These are phyloP conservation scores for Thecophora atra DNA, from an alignment of 2,888 invertebrate species.

Conservation along the genomic window DNA sequence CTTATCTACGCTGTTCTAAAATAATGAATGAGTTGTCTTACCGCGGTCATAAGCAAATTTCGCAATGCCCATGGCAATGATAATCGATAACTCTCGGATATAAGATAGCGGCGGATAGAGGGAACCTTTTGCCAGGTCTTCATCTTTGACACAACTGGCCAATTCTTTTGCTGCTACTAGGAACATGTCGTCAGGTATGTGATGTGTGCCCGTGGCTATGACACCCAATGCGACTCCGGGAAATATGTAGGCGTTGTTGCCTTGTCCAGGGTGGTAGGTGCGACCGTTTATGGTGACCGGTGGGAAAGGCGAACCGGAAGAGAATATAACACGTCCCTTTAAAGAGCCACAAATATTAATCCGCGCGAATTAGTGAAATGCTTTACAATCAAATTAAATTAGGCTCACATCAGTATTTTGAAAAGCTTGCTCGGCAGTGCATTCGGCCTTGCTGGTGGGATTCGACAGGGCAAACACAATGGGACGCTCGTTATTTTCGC, in stretches of 20 bases:
- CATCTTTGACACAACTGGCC: slow-evolving; percentile 84
- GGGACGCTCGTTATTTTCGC: slow-evolving; percentile 83
- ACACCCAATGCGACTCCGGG: slow-evolving; percentile 96
- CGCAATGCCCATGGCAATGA: slow-evolving; percentile 87
- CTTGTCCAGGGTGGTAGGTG: slow-evolving; percentile 91
- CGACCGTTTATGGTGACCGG: slow-evolving; percentile 82
- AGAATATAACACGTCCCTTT: slow-evolving; percentile 92
- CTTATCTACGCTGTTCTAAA: neutral
- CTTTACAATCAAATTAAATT: neutral
- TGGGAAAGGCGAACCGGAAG: slow-evolving; percentile 96
- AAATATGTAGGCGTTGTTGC: slow-evolving; percentile 97
- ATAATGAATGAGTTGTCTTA: neutral
- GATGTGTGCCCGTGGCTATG: slow-evolving; percentile 89
- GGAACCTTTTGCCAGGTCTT: slow-evolving; percentile 84
- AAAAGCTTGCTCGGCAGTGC: slow-evolving; percentile 96
- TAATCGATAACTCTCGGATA: slow-evolving; percentile 87
- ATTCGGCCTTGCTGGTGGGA: slow-evolving; percentile 97
- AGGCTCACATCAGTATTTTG: slow-evolving; percentile 85
- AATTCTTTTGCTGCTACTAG: slow-evolving; percentile 89
- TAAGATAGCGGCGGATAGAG: slow-evolving; percentile 89
- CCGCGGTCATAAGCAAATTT: slow-evolving; percentile 90
- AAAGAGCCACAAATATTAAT: slow-evolving; percentile 39
- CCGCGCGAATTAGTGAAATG: neutral
- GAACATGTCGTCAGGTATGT: slow-evolving; percentile 94
- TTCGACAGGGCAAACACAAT: slow-evolving; percentile 97